Percentiles rank a stretch among this genome's conserved stretches.
Evolutionary conservation across 2,888 invertebrate species (phyloP).

Genomic region (Cerceris rybyensis): DNA sequence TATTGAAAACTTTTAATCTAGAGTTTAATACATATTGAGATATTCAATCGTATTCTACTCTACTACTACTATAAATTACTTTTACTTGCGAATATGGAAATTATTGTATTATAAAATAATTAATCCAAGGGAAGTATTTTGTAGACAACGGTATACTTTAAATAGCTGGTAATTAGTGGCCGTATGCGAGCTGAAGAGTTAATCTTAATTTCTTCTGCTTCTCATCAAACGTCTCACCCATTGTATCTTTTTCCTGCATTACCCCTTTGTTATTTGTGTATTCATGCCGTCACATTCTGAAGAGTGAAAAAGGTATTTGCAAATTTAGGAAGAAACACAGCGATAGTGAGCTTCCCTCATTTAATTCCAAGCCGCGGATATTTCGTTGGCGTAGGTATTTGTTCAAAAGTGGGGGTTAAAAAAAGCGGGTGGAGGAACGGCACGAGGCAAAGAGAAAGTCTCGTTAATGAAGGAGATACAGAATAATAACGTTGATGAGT

Average conservation of each 20-base stretch:
- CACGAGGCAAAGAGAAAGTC: slow-evolving; percentile 35
- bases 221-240: neutral
- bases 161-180: neutral
- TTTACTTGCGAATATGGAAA: too few species aligned
- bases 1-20: too few species aligned
- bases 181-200: neutral
- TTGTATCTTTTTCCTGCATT: neutral
- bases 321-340: neutral
- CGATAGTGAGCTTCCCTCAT: slow-evolving; percentile 16
- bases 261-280: neutral
- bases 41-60: too few species aligned
- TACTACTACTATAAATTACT: too few species aligned
- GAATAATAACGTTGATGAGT: slow-evolving; percentile 57
- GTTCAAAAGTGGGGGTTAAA: slow-evolving; percentile 11
- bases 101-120: too few species aligned
- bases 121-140: too few species aligned
- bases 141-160: neutral
- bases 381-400: slow-evolving; percentile 21
- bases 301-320: neutral
- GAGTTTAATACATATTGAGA: too few species aligned
- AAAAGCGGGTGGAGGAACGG: slow-evolving; percentile 7
- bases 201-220: neutral
- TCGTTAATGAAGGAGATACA: slow-evolving; percentile 56
- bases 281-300: neutral
- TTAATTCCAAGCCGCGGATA: slow-evolving; percentile 35